Percentiles rank a stretch among this genome's conserved stretches.
phyloP scores from a whole-genome alignment of 2,113 vertebrate species.

The Andinoacara biseriatus region DNA sequence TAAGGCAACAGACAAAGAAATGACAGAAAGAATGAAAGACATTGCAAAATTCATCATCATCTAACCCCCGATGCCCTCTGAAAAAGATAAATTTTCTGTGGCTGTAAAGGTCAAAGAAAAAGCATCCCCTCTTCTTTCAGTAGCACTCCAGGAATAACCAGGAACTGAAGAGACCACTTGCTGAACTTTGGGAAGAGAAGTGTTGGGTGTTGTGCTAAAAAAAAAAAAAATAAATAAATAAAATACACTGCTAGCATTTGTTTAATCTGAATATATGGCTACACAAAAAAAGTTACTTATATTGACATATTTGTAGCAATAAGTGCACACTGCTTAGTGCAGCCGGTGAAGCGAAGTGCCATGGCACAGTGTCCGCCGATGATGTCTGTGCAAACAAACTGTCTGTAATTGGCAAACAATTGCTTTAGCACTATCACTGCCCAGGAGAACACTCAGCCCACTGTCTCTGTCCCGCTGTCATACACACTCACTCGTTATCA shows the following conservation, averaged over 20 bases:
- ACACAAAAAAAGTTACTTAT: background rate
- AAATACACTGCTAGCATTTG: background rate
- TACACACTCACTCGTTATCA: slow-evolving; percentile 26
- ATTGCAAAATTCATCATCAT: background rate
- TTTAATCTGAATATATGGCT: background rate
- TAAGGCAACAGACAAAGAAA: background rate
- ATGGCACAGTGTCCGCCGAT: slow-evolving; percentile 2
- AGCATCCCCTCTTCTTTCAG: background rate
- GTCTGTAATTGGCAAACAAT: slow-evolving; percentile 59
- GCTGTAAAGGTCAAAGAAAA: background rate
- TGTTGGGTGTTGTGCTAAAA: background rate
- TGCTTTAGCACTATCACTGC: slow-evolving; percentile 48
- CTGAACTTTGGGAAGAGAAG: background rate
- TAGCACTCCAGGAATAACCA: too few species aligned
- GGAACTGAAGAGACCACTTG: too few species aligned
- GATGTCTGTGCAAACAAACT: slow-evolving; percentile 54
- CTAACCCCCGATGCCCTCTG: background rate
- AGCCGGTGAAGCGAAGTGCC: slow-evolving; percentile 15
- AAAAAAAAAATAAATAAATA: background rate
- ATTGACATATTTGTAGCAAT: background rate
- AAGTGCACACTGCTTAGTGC: background rate
- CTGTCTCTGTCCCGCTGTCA: slow-evolving; percentile 44
- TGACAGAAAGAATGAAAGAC: background rate
- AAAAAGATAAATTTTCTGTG: background rate
- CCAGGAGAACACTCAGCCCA: slow-evolving; percentile 33